Evolutionary conservation across 2,888 invertebrate species (phyloP).

Genomic region (Mayetiola destructor): DNA sequence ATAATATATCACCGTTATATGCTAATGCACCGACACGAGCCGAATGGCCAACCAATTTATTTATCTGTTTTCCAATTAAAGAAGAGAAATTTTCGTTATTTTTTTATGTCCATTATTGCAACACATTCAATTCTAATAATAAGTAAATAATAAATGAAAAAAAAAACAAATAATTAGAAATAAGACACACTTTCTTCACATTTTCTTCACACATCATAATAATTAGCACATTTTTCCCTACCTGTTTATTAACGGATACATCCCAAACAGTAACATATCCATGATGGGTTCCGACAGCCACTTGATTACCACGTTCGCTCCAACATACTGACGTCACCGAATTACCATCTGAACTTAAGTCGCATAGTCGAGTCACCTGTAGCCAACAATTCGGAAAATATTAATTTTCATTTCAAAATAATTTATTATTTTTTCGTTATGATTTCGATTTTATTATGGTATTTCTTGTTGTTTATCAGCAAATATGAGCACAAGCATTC

Average conservation of each 20-base stretch:
- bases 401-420: not conserved
- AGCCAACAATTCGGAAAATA: not conserved
- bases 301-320: conserved; percentile 92
- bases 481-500: too few species aligned
- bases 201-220: not conserved
- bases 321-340: conserved; percentile 97
- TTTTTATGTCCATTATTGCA: not conserved
- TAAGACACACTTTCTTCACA: not conserved
- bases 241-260: conserved; percentile 81
- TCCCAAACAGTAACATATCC: conserved; percentile 98
- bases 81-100: not conserved
- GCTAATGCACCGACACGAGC: conserved; percentile 87
- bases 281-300: conserved; percentile 95
- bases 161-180: not conserved
- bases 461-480: too few species aligned
- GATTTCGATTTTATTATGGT: too few species aligned
- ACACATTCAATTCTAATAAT: not conserved
- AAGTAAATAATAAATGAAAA: not conserved
- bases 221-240: conserved; percentile 23
- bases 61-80: conserved; percentile 41
- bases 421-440: too few species aligned
- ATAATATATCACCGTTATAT: conserved; percentile 94
- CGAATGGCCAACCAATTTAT: conserved; percentile 79
- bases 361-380: conserved; percentile 84
- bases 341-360: conserved; percentile 83